Base-by-base conservation (phyloP, 2,113 vertebrate genomes). In the Cynoglossus semilaevis region DNA sequence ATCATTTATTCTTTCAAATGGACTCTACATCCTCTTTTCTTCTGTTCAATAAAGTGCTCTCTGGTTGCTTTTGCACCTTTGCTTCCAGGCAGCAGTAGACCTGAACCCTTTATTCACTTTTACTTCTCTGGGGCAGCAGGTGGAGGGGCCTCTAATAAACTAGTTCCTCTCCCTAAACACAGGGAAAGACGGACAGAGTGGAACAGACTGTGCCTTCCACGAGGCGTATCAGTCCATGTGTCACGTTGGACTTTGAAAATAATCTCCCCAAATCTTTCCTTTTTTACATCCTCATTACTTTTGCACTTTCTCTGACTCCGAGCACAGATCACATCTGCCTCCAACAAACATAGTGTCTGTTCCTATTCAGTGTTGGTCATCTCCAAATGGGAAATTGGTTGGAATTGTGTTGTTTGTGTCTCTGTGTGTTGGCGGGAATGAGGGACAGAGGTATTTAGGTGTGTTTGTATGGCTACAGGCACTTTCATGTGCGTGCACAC, bases 281-380 rank as follows among this genome's bases (percentile, higher is more conserved):
- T 15, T 45, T 45, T 45, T 45, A 43, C 4, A 43, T 42, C 12
- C 42, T n/a, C 53, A 53, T 70, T 76, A 64, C 58, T 42, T 74
- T 44, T 17, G 51, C 48, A 16, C 34, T 68, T 74, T 62, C 55
- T 73, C 19, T 35, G 53, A 38, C 42, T 60, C 38, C 10, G 38
- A 47, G 48, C 62, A 37, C 29, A 7, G 44, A 77, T 53, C 75
- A 53, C 79, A 81, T 70, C 80, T 84, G 77, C 42, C 73, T 58
- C 69, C 53, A 64, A 69, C 72, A 76, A 70, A 72, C 76, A 66
- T 51, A 51, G 41, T 49, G 58, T 56, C 58, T 54, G 53, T 71
- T 67, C 53, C 47, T 36, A 16, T 80, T 74, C 65, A 67, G 50
- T 68, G 50, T 57, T 35, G 1, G 1, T 17, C 65, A 77, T 65